Evolutionary conservation across 2,113 vertebrate species (phyloP), one percentile per base, ranked within the genome.

Genomic region (Phodopus roborovskii): DNA sequence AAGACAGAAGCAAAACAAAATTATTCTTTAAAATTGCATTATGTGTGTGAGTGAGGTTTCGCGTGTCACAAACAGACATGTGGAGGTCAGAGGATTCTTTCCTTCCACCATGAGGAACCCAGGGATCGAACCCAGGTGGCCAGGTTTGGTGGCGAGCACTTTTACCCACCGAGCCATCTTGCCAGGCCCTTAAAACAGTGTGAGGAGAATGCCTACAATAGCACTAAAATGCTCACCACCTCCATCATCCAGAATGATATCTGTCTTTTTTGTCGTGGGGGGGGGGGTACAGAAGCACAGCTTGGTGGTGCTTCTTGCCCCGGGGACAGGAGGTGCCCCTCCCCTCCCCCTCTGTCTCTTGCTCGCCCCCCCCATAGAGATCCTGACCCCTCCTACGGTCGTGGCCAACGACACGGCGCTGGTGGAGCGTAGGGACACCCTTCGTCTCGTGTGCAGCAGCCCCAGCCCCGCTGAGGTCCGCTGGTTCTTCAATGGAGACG

Each of bases 341-440:
- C 90, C 94, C 96, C 97, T 96, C 94, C 95, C 94, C 95, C 92
- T 96, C 94, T 92, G 84, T 88, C 92, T 97, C 73, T 71, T 24
- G 20, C 87, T 93, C 58, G 68, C 91, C 58, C 78, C 91, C 75
- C 62, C 88, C 96, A 91, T 96, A 98, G 98, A 98, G 93, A 97
- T 97, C 92, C 94, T 98, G 92, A 86, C 97, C 24, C 97, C 73
- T 85, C 97, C 97, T 4, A 77, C 78, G 68, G 93, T 98, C 33
- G 0, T 74, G 7, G 93, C 98, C 88, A 98, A 98, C 28, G 3
- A 0, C 90, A 96, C 97, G 0, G 92, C 78, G 1, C 85, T 97
- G 92, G 97, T 98, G 87, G 98, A 98, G 45, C 96, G 92, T 5
- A 91, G 97, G 11, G 98, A 98, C 93, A 95, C 98, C 15, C 94